Base-by-base conservation (phyloP, 2,113 vertebrate genomes). In the Manacus vitellinus region DNA sequence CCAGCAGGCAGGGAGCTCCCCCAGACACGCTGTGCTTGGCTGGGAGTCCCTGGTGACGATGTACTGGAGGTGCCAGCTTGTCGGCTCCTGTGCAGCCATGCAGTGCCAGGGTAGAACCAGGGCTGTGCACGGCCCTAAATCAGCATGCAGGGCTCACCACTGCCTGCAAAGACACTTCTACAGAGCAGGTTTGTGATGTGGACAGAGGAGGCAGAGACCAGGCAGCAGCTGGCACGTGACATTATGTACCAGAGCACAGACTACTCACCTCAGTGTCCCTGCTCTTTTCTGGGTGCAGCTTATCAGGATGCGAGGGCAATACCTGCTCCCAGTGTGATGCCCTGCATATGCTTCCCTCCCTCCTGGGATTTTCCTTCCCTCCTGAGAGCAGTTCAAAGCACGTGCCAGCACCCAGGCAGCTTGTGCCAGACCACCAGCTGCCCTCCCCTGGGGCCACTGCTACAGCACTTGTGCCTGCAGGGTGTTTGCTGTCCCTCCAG, bases 181-280 rank as follows among this genome's bases (percentile, higher is more conserved):
- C 27, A 37, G 8, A 72, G 44, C 27, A 35, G 47, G 15, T 21
- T 39, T 66, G 25, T 66, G 9, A 2, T 3, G 19, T 8, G 21
- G 24, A 15, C 3, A 4, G 61, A 68, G 59, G 35, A n/a, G 33
- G 61, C 67, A 72, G 75, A 74, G 67, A 27, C 11, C 28, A n/a
- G 56, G 75, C 75, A 79, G 83, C 59, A 79, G 71, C 66, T 66
- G 55, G 33, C 3, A 3, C 4, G 1, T 46, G 63, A 25, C 31
- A 27, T 28, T n/a, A 10, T 1, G 12, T 58, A 37, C 71, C 4
- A 7, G 51, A 12, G 54, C 2, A 3, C 0, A 7, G 37, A 47
- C 0, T 5, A 8, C 28, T 88, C 4, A 1, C 15, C 43, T 67
- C 1, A 0, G 14, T 0, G 0, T 52, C 52, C 37, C 85, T 75